Base-by-base conservation (phyloP, 92 coral and sea anemone genomes). In the Bergia sp. region DNA sequence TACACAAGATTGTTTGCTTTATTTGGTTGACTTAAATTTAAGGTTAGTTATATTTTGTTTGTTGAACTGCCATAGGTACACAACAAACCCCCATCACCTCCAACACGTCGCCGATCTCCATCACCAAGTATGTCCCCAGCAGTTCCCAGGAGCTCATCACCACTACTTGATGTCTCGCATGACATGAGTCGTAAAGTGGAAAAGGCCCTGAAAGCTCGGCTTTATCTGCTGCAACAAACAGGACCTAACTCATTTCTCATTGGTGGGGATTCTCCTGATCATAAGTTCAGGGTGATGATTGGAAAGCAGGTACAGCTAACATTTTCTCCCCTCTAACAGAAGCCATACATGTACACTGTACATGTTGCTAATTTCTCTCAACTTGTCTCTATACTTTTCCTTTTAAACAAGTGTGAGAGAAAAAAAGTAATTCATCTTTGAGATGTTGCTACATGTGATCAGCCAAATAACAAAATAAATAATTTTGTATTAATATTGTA, bases 221-320 rank as follows among this genome's bases (percentile, higher is more conserved):
- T 97, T 72, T 97, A 97, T 89, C 94, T 97, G n/a, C 69, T 97
- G 18, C 98, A 95, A 76, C 99, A 97, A 94, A 89, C 96, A 53
- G 99, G 99, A 36, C 99, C 99, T 0, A 97, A 97, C 87, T 97
- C 99, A 0, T 97, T 97, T 43, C 83, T 97, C 69, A 97, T 97
- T 93, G 97, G 99, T 83, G 99, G 99, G 57, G 99, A 97, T 85
- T 95, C 98, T 0, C 99, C 99, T 11, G 94, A 89, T 86, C 99
- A 97, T 89, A 97, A 97, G 86, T 97, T 97, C 87, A 91, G 95
- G 64, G 99, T 97, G 74, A 97, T 97, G 91, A 97, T 97, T 82
- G 99, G 99, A 50, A 96, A 96, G 73, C 99, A 97, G 97, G 99
- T 96, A 91, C 15, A 39, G 16, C 23, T 20, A 45, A 9, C 55